Conservation (phyloP, 2,113 vertebrate genomes). For the Drymodes brunneopygia region DNA sequence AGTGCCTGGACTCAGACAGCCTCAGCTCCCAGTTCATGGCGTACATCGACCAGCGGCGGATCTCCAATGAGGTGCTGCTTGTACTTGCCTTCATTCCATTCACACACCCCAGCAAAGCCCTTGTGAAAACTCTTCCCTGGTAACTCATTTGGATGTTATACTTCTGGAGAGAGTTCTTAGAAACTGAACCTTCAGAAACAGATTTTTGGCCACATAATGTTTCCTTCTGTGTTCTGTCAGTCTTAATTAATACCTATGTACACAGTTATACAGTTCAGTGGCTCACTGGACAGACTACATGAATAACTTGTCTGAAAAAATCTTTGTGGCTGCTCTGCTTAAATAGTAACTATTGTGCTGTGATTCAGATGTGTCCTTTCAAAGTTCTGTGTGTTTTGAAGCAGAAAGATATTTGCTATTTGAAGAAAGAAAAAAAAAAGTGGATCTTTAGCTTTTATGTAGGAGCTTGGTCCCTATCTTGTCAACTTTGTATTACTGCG, state of each 20-base stretch:
- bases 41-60: slow-evolving; percentile 82
- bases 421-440: neutral
- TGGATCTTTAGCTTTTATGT: neutral
- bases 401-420: neutral
- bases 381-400: neutral
- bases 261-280: neutral
- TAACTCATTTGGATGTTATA: neutral
- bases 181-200: neutral
- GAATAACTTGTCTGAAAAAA: neutral
- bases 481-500: neutral
- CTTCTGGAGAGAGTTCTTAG: neutral
- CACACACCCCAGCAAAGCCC: neutral
- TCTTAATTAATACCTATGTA: neutral
- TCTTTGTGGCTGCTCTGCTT: neutral
- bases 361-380: neutral
- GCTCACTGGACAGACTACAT: neutral
- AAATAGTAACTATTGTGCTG: neutral
- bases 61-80: slow-evolving; percentile 78
- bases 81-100: neutral
- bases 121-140: neutral
- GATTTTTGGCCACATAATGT: neutral
- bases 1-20: slow-evolving; percentile 71
- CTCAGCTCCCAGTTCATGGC: slow-evolving; percentile 88
- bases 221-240: neutral
- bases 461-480: neutral